A percentile compares a stretch with the other conserved stretches of the same genome.
These are phyloP conservation scores for Drosophila oshimai DNA, from an alignment of 1,140 invertebrate genomes.

Conservation along the genomic window DNA sequence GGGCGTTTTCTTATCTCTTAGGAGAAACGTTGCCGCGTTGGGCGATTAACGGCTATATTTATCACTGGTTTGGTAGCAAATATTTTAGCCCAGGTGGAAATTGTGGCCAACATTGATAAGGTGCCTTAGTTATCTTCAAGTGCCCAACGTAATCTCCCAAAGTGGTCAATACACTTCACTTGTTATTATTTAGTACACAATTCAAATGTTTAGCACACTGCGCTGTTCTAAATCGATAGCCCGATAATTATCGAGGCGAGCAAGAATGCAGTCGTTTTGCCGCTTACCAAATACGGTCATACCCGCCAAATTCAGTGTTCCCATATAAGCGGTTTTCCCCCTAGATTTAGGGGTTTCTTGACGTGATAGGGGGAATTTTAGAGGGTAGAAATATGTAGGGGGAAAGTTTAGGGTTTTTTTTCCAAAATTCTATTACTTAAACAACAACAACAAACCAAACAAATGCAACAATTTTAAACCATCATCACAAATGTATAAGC, in stretches of 20 bases:
- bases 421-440: too few species aligned
- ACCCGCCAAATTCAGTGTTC: too few species aligned
- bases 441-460: too few species aligned
- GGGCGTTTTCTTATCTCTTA: not conserved
- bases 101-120: not conserved
- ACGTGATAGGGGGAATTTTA: too few species aligned
- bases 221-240: not conserved
- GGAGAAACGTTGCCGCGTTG: not conserved
- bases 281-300: too few species aligned
- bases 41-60: not conserved
- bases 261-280: too few species aligned
- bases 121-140: not conserved
- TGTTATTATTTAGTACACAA: not conserved
- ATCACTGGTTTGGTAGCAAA: not conserved
- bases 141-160: not conserved
- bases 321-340: too few species aligned
- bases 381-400: too few species aligned
- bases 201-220: not conserved
- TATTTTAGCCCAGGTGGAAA: not conserved
- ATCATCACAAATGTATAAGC: too few species aligned
- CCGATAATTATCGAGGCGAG: not conserved
- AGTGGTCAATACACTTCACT: not conserved
- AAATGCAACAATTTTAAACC: too few species aligned
- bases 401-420: too few species aligned
- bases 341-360: too few species aligned